Conservation (phyloP, 30 jellyfish, hydroid and myxozoan species). For the Phacellophora camtschatica region DNA sequence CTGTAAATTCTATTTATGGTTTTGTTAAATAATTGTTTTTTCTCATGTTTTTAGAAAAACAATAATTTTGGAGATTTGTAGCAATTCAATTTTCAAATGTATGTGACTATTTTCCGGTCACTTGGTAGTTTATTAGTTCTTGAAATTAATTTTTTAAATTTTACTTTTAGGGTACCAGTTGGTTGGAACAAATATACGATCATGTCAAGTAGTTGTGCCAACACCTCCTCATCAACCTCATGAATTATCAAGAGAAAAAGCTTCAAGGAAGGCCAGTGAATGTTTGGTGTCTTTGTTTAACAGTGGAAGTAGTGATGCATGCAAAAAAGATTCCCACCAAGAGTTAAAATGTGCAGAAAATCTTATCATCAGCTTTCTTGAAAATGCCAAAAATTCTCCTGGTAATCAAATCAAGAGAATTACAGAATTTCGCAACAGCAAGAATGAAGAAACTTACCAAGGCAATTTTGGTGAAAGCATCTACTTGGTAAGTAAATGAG, state of each 20-base stretch:
- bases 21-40: too few relatives aligned
- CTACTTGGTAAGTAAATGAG: constrained; percentile 29
- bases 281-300: neutral
- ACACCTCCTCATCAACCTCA: neutral
- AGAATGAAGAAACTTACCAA: constrained; percentile 13
- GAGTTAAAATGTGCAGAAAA: constrained; percentile 55
- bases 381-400: neutral
- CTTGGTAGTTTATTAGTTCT: too few relatives aligned
- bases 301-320: neutral
- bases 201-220: constrained; percentile 35
- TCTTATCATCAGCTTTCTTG: neutral
- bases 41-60: too few relatives aligned
- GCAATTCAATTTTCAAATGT: too few relatives aligned
- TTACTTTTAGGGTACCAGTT: constrained; percentile 19
- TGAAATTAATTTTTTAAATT: too few relatives aligned
- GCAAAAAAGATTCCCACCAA: neutral
- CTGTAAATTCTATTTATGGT: too few relatives aligned
- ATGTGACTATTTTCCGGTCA: too few relatives aligned
- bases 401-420: neutral
- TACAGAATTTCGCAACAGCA: constrained; percentile 11
- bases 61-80: too few relatives aligned
- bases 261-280: neutral
- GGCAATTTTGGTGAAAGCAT: constrained; percentile 9
- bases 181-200: constrained; percentile 30
- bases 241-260: neutral